Evolutionary conservation across 30 jellyfish, hydroid and myxozoan genomes (phyloP).

Genomic region (Euphysa ruthae): DNA sequence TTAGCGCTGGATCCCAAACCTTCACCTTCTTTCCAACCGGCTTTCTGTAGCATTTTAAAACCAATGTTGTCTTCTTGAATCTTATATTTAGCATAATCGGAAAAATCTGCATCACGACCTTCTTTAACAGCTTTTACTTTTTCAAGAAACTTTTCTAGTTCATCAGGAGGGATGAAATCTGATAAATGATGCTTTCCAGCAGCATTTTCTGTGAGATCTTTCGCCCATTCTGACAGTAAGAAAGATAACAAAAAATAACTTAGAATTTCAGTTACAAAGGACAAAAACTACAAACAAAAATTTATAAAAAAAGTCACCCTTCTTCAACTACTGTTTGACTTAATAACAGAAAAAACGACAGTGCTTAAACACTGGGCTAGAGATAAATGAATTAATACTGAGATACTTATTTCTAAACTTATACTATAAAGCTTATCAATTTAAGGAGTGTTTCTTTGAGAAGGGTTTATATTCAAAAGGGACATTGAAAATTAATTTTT

Average conservation of each 20-base stretch:
- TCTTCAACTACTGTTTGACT: neutral
- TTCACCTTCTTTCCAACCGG: conserved; percentile 95
- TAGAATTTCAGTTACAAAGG: neutral
- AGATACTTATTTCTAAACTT: too few relatives aligned
- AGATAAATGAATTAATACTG: too few relatives aligned
- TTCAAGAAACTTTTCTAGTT: conserved; percentile 68
- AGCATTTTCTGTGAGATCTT: conserved; percentile 41
- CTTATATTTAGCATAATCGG: conserved; percentile 75
- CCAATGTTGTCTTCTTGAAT: conserved; percentile 79
- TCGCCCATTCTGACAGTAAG: conserved; percentile 48
- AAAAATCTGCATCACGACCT: conserved; percentile 80
- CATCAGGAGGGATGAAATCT: conserved; percentile 86
- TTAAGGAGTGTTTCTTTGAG: too few relatives aligned
- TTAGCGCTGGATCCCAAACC: conserved; percentile 83
- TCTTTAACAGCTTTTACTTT: conserved; percentile 83
- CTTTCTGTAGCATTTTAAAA: conserved; percentile 67
- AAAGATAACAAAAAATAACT: too few relatives aligned
- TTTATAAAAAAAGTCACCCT: neutral
- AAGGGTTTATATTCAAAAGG: too few relatives aligned
- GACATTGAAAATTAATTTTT: too few relatives aligned
- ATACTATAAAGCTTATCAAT: too few relatives aligned
- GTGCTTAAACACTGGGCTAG: too few relatives aligned
- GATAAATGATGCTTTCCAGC: conserved; percentile 80
- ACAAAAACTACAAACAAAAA: neutral
- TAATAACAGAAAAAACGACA: too few relatives aligned